Conservation (phyloP, 2,888 invertebrate genomes). For the Cerastis leucographa region DNA sequence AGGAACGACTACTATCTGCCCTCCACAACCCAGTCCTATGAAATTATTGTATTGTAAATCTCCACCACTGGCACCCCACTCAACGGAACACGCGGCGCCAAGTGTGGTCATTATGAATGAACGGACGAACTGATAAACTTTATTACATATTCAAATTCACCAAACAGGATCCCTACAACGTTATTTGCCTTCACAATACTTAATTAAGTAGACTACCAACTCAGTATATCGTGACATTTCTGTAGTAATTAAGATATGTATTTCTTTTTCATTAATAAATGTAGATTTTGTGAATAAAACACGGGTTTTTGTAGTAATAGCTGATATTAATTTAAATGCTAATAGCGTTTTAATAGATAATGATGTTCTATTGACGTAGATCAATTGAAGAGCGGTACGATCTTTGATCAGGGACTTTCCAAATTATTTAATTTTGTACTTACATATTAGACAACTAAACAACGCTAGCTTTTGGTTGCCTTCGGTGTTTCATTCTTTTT, state of each 20-base stretch:
- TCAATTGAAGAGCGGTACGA: constrained; percentile 3
- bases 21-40: background rate
- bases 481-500: background rate
- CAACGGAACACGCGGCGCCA: constrained; percentile 60
- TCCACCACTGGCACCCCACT: constrained; percentile 40
- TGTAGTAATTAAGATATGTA: constrained; percentile 37
- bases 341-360: constrained; percentile 4
- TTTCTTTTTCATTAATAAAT: constrained; percentile 44
- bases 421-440: background rate
- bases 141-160: constrained; percentile 53
- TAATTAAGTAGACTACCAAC: constrained; percentile 37
- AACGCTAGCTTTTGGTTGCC: background rate
- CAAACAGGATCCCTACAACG: constrained; percentile 60
- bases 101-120: constrained; percentile 68
- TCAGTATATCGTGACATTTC: constrained; percentile 43
- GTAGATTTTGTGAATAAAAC: constrained; percentile 34
- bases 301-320: constrained; percentile 23
- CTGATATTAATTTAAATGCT: constrained; percentile 22
- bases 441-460: too few relatives aligned
- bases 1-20: background rate
- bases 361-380: background rate
- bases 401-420: constrained; percentile 14
- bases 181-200: constrained; percentile 53
- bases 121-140: constrained; percentile 48
- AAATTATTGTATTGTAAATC: background rate